Evolutionary conservation across 2,113 vertebrate genomes (phyloP).

Genomic region (Pterocles orientalis): DNA sequence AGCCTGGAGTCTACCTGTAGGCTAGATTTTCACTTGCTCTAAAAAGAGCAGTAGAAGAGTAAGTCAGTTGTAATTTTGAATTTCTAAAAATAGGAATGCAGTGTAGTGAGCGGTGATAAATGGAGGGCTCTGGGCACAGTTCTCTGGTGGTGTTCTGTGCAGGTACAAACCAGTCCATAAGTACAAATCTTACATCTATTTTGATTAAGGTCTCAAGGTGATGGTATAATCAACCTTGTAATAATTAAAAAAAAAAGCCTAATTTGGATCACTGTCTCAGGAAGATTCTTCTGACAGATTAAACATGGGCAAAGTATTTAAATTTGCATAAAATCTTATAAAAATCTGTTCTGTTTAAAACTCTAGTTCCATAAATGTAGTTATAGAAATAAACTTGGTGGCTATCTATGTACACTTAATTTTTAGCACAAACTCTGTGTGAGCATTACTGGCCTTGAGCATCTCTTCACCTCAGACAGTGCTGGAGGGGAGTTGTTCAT

Average conservation of each 20-base stretch:
- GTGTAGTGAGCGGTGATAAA: neutral
- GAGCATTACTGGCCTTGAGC: neutral
- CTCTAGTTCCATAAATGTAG: neutral
- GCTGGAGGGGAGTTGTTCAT: neutral
- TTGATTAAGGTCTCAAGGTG: neutral
- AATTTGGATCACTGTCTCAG: neutral
- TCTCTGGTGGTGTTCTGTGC: neutral
- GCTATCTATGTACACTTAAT: neutral
- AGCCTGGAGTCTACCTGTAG: neutral
- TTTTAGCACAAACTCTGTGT: neutral
- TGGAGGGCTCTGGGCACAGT: neutral
- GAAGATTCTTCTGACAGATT: neutral
- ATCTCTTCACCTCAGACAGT: neutral
- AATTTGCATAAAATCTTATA: neutral
- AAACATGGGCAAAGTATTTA: neutral
- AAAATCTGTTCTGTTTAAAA: neutral
- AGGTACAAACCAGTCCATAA: neutral
- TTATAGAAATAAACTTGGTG: neutral
- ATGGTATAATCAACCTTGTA: neutral
- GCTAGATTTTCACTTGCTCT: neutral
- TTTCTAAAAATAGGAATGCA: neutral
- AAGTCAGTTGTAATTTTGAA: neutral
- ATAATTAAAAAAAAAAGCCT: neutral
- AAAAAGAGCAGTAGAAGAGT: neutral
- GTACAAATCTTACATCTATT: neutral